Percentiles rank a stretch among this genome's conserved stretches.
Evolutionary conservation across 2,797 vertebrate species (phyloP).

Genomic region (Remorina albescens): DNA sequence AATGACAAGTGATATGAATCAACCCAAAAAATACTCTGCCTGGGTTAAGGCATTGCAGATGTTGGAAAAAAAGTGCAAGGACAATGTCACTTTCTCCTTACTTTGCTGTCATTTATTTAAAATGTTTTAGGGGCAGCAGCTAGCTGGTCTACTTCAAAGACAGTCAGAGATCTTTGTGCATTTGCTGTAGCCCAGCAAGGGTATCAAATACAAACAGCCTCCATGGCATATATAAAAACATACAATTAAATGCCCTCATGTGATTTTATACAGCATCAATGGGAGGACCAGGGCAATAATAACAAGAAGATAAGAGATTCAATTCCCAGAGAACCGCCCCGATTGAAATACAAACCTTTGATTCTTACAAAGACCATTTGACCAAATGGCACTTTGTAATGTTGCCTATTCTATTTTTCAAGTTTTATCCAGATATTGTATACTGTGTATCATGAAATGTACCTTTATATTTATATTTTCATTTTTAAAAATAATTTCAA

Average conservation of each 20-base stretch:
- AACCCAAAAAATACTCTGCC: slow-evolving; percentile 53
- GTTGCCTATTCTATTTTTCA: slow-evolving; percentile 17
- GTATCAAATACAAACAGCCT: slow-evolving; percentile 74
- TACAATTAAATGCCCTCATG: slow-evolving; percentile 54
- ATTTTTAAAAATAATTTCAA: slow-evolving; percentile 7
- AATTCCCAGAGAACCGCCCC: slow-evolving; percentile 31
- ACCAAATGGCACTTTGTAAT: slow-evolving; percentile 24
- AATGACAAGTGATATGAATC: slow-evolving; percentile 67
- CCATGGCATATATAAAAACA: slow-evolving; percentile 62
- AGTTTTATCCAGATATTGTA: background rate
- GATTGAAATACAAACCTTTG: slow-evolving; percentile 56
- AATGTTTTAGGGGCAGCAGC: slow-evolving; percentile 66
- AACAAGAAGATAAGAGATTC: slow-evolving; percentile 55
- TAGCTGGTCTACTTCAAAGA: slow-evolving; percentile 74
- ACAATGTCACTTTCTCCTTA: slow-evolving; percentile 65
- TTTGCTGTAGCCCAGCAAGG: slow-evolving; percentile 59
- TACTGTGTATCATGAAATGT: slow-evolving; percentile 5
- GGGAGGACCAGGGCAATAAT: slow-evolving; percentile 34
- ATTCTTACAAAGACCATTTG: slow-evolving; percentile 44
- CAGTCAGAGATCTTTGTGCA: slow-evolving; percentile 73
- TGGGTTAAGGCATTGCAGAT: slow-evolving; percentile 58
- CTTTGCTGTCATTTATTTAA: slow-evolving; percentile 71
- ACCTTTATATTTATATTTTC: background rate
- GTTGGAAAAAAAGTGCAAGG: slow-evolving; percentile 44
- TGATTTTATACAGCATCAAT: slow-evolving; percentile 63